Conservation (phyloP, 2,888 invertebrate genomes). For the Trissoscelio sp. region DNA sequence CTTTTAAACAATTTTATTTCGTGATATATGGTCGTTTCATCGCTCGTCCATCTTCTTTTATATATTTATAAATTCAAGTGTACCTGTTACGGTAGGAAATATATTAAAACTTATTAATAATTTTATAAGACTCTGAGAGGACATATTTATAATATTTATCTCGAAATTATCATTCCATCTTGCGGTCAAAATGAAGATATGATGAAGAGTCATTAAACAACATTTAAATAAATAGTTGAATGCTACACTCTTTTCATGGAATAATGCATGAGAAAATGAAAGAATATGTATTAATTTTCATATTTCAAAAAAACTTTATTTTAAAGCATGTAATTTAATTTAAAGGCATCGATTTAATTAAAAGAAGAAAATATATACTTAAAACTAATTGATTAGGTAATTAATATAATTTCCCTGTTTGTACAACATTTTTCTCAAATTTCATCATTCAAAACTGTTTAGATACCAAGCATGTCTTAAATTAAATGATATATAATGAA, state of each 20-base stretch:
- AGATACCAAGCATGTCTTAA: background rate
- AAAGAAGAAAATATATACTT: background rate
- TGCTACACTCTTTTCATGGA: too few relatives aligned
- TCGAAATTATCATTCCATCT: background rate
- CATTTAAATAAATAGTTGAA: too few relatives aligned
- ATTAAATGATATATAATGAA: constrained; percentile 1
- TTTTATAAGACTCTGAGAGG: background rate
- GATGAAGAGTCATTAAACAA: too few relatives aligned
- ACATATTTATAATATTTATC: constrained; percentile 25
- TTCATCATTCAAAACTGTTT: constrained; percentile 8
- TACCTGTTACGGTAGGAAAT: background rate
- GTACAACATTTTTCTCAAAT: background rate
- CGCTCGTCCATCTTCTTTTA: background rate
- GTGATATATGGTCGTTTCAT: background rate
- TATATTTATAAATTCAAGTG: constrained; percentile 10
- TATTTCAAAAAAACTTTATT: too few relatives aligned
- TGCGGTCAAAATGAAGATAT: constrained; percentile 11
- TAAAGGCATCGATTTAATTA: too few relatives aligned
- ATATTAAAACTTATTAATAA: constrained; percentile 16
- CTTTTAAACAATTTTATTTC: constrained; percentile 13
- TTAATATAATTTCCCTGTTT: constrained; percentile 4
- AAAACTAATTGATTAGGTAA: constrained; percentile 13
- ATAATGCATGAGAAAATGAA: too few relatives aligned
- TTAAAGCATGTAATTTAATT: background rate
- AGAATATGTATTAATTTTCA: too few relatives aligned